Evolutionary conservation across 1,140 invertebrate species (phyloP), one percentile per base, ranked within the genome.

Genomic region (Bombus consobrinus): DNA sequence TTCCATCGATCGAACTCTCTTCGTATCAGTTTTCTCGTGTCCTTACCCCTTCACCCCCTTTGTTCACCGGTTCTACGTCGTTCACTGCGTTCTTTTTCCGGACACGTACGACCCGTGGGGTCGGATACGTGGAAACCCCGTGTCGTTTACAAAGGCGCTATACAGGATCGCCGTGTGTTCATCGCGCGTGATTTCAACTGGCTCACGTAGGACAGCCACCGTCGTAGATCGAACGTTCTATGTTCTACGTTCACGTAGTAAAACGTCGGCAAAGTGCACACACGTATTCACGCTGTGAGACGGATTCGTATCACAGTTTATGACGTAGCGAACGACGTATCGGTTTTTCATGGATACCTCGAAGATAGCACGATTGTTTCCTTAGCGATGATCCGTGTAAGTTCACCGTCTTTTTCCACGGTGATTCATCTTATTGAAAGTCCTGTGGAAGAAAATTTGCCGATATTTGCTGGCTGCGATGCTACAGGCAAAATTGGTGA

Each of bases 1-100:
- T 85, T 77, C 76, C 77, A 41, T 64, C 83, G 83, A 85, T 80
- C 83, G 64, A 77, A 83, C 74, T 18, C 64, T 18, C n/a, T 43
- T 57, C 74, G 76, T 73, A 72, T 85, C 83, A 69, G 68, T 85
- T 62, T 85, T 64, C 37, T 68, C 13, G 28, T 37, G 66, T 53
- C 47, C 57, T 83, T 66, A 62, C 47, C 43, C n/a, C 41, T 32
- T 53, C 18, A 1, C 10, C 43, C 66, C 66, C 13, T 37, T 22
- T 22, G 32, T 13, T 34, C 25, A 1, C 6, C 32, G 10, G 39
- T 13, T n/a, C 41, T 2, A 28, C 25, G 15, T 28, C 18, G 13
- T 8, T 53, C 39, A 28, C 22, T 1, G 18, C 41, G 9, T 34
- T 69, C 68, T 28, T 72, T 80, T 53, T 57, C 83, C 22, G 68